Evolutionary conservation across 2,888 invertebrate species (phyloP), one percentile per base, ranked within the genome.

Genomic region (Xylota sylvarum): DNA sequence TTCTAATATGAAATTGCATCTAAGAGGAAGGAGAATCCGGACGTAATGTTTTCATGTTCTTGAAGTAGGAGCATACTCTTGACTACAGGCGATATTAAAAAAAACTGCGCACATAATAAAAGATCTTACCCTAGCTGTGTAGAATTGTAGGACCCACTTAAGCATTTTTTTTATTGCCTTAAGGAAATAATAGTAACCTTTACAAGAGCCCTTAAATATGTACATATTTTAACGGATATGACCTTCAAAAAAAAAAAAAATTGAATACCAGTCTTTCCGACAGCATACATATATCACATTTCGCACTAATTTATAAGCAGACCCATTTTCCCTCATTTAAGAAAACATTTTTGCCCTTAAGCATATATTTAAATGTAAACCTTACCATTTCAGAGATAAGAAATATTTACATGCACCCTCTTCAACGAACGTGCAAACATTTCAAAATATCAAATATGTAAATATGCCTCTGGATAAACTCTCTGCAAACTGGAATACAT

Each of bases 401-500:
- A 19, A 50, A 50, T 9, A 48, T 48, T 48, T 48, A 48, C 48
- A 1, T 7, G 48, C 2, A 48, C 19, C 19, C 50, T 50, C 19
- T 7, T 48, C 23, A 19, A 4, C 12, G 12, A 23, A 50, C 23
- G 50, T 50, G 50, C 23, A 23, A 50, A 23, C 4, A 23, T 50
- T 50, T 50, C 50, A 23, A 50, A 23, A 50, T 23, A 50, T 50
- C 50, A 50, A 19, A 23, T 10, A 23, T 50, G 50, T 50, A 50
- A 50, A 23, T 9, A 50, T 1, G 10, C 50, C 50, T 4, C 0
- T 4, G 7, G 19, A 48, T 12, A 50, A 12, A 14, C 23, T 19
- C 19, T 52, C 2, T 50, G 4, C 17, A 50, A 62, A 46, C 35
- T 9, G 3, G 32, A 73, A 64, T 55, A 64, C 17, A 55, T 62